Conservation (phyloP, 1,140 invertebrate genomes). For the Popillia japonica region DNA sequence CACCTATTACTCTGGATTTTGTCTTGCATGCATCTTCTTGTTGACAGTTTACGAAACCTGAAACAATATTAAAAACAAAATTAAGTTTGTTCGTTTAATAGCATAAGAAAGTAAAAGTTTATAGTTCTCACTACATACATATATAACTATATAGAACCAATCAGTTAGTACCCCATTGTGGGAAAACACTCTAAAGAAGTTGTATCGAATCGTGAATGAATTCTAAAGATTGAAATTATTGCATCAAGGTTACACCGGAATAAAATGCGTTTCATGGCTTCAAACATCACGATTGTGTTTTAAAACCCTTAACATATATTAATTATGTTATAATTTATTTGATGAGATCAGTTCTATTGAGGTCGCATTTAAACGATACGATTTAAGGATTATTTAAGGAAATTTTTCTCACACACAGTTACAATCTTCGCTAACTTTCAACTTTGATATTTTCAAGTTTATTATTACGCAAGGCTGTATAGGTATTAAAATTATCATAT, state of each 20-base stretch:
- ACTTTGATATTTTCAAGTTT: neutral
- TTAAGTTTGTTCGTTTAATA: neutral
- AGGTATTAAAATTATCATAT: too few species aligned
- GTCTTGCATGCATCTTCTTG: constrained; percentile 81
- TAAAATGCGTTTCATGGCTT: neutral
- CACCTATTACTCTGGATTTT: constrained; percentile 76
- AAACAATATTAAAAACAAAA: neutral
- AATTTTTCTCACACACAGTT: too few species aligned
- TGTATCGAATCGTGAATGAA: constrained; percentile 4
- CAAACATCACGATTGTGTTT: neutral
- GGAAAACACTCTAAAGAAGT: neutral
- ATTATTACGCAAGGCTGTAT: too few species aligned
- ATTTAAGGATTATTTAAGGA: too few species aligned
- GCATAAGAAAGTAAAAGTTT: neutral
- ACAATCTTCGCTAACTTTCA: neutral
- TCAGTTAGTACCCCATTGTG: neutral
- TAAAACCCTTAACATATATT: neutral
- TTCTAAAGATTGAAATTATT: neutral
- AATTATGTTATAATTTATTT: neutral
- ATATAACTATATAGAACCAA: too few species aligned
- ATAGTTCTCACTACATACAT: neutral
- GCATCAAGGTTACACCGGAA: neutral
- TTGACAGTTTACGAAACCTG: constrained; percentile 2
- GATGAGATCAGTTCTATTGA: neutral
- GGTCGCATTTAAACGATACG: neutral